Percentiles rank a stretch among this genome's conserved stretches.
Evolutionary conservation across 2,797 vertebrate species (phyloP).

Genomic region (Gymnoscopelus braueri): DNA sequence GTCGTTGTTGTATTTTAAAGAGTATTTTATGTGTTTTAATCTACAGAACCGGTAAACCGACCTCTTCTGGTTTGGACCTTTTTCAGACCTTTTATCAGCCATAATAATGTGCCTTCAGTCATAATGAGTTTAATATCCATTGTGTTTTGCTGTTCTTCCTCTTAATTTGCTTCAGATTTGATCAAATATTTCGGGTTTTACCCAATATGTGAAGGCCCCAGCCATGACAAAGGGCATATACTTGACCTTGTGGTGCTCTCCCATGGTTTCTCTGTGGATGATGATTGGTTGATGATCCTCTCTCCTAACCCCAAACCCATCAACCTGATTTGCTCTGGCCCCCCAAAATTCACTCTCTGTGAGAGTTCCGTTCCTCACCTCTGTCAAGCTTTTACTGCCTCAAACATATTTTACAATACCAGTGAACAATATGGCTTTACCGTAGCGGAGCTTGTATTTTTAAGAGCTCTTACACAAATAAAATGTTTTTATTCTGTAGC

Average conservation of each 20-base stretch:
- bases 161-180: background rate
- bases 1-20: too few relatives aligned
- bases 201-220: conserved; percentile 12
- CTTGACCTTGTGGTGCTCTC: background rate
- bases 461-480: background rate
- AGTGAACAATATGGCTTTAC: background rate
- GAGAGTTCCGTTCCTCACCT: background rate
- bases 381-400: conserved; percentile 8
- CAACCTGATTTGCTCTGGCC: background rate
- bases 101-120: too few relatives aligned
- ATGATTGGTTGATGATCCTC: background rate
- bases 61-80: too few relatives aligned
- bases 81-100: too few relatives aligned
- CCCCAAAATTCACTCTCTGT: background rate
- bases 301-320: conserved; percentile 6
- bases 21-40: too few relatives aligned
- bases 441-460: background rate
- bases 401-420: background rate
- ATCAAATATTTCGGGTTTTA: conserved; percentile 1
- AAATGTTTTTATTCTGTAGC: background rate
- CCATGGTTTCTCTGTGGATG: background rate
- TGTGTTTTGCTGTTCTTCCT: conserved; percentile 1
- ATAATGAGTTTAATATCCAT: conserved; percentile 2
- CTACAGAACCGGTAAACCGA: too few relatives aligned
- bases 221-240: background rate